These are phyloP conservation scores for Lathamus discolor DNA, from an alignment of 2,113 vertebrate genomes.

Conservation along the genomic window DNA sequence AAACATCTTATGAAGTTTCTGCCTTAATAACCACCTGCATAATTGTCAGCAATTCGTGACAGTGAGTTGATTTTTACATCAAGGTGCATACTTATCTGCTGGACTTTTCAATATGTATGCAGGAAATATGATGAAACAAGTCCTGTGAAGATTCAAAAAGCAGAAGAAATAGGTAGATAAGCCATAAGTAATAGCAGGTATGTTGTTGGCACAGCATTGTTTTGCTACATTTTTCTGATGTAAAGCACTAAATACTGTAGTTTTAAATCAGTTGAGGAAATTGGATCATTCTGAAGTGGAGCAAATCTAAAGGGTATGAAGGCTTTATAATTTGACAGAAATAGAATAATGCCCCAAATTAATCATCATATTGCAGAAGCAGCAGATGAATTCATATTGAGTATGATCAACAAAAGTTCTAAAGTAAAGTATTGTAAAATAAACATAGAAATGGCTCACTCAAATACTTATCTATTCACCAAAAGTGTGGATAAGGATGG, in stretches of 20 bases:
- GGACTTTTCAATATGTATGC: not conserved
- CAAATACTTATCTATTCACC: not conserved
- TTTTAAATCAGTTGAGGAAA: not conserved
- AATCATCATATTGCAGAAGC: not conserved
- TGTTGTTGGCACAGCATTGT: not conserved
- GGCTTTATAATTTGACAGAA: not conserved
- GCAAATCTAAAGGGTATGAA: not conserved
- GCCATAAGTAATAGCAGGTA: fast-evolving
- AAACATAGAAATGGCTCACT: not conserved
- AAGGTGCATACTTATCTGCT: not conserved
- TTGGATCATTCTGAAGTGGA: not conserved
- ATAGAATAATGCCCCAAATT: not conserved
- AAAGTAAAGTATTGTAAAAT: not conserved
- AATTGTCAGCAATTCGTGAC: not conserved
- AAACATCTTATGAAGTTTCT: not conserved
- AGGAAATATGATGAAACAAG: not conserved
- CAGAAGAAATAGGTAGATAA: not conserved
- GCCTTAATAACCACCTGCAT: not conserved
- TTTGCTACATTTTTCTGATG: not conserved
- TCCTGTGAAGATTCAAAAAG: not conserved
- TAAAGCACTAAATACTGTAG: not conserved
- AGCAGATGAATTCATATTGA: not conserved
- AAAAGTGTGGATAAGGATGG: not conserved
- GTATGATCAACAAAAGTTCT: not conserved
- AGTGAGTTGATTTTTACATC: not conserved